A percentile compares a stretch with the other conserved stretches of the same genome.
Evolutionary conservation across 64 coral and sea anemone genomes (phyloP).

Genomic region (Stylophora pistillata): DNA sequence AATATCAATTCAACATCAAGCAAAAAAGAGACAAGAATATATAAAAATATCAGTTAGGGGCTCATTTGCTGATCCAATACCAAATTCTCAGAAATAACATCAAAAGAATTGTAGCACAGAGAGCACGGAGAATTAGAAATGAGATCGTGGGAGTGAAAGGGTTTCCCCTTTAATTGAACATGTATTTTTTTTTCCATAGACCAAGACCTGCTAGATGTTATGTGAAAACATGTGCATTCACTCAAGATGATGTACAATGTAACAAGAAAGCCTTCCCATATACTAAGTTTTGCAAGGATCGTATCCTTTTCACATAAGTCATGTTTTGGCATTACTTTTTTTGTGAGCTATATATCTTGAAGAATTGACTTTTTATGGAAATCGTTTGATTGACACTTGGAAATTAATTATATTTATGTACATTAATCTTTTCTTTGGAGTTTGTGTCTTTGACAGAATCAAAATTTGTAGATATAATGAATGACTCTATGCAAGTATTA

Average conservation of each 20-base stretch:
- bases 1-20: too few species aligned
- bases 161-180: background rate
- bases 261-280: constrained; percentile 73
- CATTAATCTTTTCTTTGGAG: background rate
- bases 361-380: too few species aligned
- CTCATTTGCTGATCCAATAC: too few species aligned
- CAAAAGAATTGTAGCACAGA: too few species aligned
- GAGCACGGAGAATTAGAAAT: background rate
- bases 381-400: too few species aligned
- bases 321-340: too few species aligned
- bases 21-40: too few species aligned
- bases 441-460: background rate
- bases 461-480: constrained; percentile 66
- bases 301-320: constrained; percentile 76
- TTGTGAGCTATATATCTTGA: too few species aligned
- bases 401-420: background rate
- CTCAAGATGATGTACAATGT: constrained; percentile 41
- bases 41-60: too few species aligned
- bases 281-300: constrained; percentile 84
- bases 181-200: background rate
- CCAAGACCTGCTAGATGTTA: constrained; percentile 14
- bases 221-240: constrained; percentile 66
- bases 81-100: too few species aligned
- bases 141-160: background rate
- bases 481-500: constrained; percentile 75